Evolutionary conservation across 1,140 invertebrate species (phyloP).

Genomic region (Drepana arcuata): DNA sequence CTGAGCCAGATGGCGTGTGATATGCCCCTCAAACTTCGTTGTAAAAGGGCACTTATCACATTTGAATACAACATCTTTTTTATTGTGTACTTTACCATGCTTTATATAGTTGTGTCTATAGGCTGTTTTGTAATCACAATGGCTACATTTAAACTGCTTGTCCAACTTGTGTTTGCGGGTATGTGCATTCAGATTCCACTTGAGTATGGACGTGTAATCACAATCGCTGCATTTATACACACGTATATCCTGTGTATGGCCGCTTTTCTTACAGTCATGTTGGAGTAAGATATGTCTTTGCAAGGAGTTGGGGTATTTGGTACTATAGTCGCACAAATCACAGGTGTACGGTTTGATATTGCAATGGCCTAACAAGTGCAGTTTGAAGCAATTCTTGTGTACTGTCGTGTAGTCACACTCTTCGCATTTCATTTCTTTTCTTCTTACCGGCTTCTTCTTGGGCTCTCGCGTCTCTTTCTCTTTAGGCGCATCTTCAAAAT

Average conservation of each 20-base stretch:
- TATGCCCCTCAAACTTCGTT: slow-evolving; percentile 39
- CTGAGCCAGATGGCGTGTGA: slow-evolving; percentile 35
- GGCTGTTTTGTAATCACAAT: slow-evolving; percentile 32
- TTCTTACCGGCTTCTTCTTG: neutral
- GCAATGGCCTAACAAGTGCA: slow-evolving; percentile 32
- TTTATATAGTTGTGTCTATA: slow-evolving; percentile 39
- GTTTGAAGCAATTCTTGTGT: slow-evolving; percentile 54
- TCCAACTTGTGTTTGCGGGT: slow-evolving; percentile 35
- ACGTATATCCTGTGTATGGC: neutral
- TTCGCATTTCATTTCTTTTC: slow-evolving; percentile 36
- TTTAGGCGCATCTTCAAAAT: too few species aligned
- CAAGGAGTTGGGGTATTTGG: slow-evolving; percentile 28
- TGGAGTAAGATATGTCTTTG: slow-evolving; percentile 27
- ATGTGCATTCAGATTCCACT: slow-evolving; percentile 38
- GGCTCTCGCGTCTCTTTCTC: neutral
- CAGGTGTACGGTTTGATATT: slow-evolving; percentile 22
- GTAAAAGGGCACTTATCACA: slow-evolving; percentile 46
- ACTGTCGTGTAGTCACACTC: slow-evolving; percentile 52
- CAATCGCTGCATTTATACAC: slow-evolving; percentile 28
- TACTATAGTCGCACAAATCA: slow-evolving; percentile 23
- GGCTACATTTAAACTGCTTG: slow-evolving; percentile 35
- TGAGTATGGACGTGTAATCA: slow-evolving; percentile 30
- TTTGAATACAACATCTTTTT: slow-evolving; percentile 22
- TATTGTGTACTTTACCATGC: slow-evolving; percentile 30
- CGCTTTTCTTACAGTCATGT: slow-evolving; percentile 18